Base-by-base conservation (phyloP, 1,140 invertebrate species). In the Papilio xuthus region DNA sequence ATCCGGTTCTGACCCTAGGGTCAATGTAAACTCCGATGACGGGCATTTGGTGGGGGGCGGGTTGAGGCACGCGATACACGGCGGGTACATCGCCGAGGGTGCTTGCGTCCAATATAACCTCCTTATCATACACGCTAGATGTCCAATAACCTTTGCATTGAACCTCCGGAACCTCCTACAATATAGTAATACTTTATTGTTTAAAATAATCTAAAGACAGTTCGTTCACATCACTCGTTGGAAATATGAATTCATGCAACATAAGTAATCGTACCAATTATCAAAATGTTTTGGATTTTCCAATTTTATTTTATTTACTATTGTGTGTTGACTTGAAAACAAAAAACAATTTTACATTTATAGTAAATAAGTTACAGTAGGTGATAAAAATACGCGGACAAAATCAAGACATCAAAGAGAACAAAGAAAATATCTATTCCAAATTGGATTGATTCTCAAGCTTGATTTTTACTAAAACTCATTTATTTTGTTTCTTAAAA, bases 21-120 rank as follows among this genome's bases (percentile, higher is more conserved):
- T 97, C 96, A 70, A 97, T 95, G 88, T 96, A 96, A 18, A 97
- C 95, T 77, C 97, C 97, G 86, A 96, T 95, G 32, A 96, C 96
- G 0, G 96, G 96, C 84, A 97, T 94, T 89, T 97, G 96, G 85
- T 97, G 95, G 2, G 94, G 90, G 26, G 94, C 92, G 0, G 96
- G 91, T 2, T 95, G 94, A 44, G 95, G 95, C 8, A 97, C 94
- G 12, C 90, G 92, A 88, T 97, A 97, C 37, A 95, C 91, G 2
- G 95, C 95, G 6, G 96, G 96, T 41, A 96, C 93, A 89, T 96
- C 96, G 50, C 95, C 95, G 13, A 96, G 84, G 41, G 88, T 86
- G 32, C 94, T 93, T 0, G 94, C 96, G 84, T 96, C 95, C 76
- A 96, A 83, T n/a, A 94, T 76, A 42, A 94, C 87, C 77, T 87